Conservation (phyloP, 2,113 vertebrate genomes). For the Tetrao urogallus region DNA sequence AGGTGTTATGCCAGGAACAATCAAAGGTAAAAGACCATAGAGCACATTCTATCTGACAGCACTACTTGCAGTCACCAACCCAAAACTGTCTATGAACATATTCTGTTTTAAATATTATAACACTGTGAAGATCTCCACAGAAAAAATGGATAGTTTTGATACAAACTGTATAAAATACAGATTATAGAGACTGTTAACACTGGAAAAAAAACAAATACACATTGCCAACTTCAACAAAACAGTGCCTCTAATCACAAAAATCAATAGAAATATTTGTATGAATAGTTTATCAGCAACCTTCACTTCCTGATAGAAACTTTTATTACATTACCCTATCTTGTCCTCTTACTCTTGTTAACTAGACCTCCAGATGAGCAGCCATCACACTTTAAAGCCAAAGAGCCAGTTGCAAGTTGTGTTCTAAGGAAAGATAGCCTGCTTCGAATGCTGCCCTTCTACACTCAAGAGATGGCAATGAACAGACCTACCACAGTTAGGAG, state of each 20-base stretch:
- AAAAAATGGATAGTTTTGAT: neutral
- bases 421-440: neutral
- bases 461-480: neutral
- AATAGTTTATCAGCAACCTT: neutral
- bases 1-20: accelerated
- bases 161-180: neutral
- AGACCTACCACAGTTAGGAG: neutral
- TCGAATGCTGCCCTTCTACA: neutral
- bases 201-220: neutral
- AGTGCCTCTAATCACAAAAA: neutral
- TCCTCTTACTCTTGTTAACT: neutral
- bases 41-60: accelerated
- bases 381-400: neutral
- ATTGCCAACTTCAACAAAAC: neutral
- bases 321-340: neutral
- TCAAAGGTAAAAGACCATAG: neutral
- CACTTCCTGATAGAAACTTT: neutral
- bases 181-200: neutral
- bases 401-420: neutral
- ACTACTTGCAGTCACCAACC: neutral
- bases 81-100: neutral
- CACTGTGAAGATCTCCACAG: neutral
- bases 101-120: neutral
- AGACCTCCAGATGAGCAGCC: neutral
- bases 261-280: neutral